phyloP scores from a whole-genome alignment of 2,113 vertebrate genomes.

The Oplegnathus fasciatus region DNA sequence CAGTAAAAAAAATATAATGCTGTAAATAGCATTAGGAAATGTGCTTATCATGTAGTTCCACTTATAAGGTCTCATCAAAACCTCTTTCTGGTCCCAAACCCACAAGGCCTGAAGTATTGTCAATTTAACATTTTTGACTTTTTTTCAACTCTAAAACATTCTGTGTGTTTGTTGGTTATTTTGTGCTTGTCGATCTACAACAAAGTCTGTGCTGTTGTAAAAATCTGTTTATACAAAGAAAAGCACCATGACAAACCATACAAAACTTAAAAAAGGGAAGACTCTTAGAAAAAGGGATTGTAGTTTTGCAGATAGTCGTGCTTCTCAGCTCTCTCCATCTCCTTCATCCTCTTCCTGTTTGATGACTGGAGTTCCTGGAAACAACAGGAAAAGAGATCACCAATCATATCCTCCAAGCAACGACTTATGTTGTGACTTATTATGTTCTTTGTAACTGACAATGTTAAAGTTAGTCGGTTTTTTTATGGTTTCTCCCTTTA shows the following conservation, averaged over 20 bases:
- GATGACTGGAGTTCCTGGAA: slow-evolving; percentile 81
- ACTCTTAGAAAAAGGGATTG: neutral
- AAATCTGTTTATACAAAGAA: slow-evolving; percentile 10
- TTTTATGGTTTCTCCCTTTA: neutral
- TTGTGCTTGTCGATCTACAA: slow-evolving; percentile 37
- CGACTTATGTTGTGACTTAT: too few relatives aligned
- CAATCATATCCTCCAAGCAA: neutral
- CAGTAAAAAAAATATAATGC: neutral
- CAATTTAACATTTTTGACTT: neutral
- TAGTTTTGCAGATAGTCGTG: neutral
- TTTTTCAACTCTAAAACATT: slow-evolving; percentile 11
- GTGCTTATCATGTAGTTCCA: slow-evolving; percentile 11
- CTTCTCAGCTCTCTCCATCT: slow-evolving; percentile 73
- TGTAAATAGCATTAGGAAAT: slow-evolving; percentile 19
- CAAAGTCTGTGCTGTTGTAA: slow-evolving; percentile 13
- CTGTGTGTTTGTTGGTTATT: slow-evolving; percentile 3
- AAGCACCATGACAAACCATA: slow-evolving; percentile 29
- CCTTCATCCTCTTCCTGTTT: slow-evolving; percentile 78
- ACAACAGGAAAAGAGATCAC: slow-evolving; percentile 16
- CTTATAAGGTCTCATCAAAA: neutral
- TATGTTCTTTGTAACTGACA: neutral
- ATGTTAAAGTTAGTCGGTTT: neutral
- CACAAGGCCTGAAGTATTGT: neutral
- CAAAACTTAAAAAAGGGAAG: slow-evolving; percentile 32
- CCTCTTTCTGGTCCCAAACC: neutral